Base-by-base conservation (phyloP, 2,888 invertebrate genomes). In the Ernsta delagoae region DNA sequence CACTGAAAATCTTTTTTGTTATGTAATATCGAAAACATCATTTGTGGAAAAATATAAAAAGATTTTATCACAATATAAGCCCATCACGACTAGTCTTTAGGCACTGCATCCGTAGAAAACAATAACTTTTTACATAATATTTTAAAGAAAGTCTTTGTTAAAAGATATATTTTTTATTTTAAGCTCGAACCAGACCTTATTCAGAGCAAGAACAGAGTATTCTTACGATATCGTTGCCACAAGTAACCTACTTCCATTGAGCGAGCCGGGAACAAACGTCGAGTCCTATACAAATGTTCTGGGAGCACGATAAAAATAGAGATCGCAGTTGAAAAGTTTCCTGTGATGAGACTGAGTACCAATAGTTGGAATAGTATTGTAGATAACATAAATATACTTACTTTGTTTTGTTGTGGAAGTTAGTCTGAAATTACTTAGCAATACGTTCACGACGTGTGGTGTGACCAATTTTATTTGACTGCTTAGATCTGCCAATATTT, bases 231-330 rank as follows among this genome's bases (percentile, higher is more conserved):
- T 34, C 54, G n/a, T 54, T 48, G 54, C 45, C 54, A 61, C 68
- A 61, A 68, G 45, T 68, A 62, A 68, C 68, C 68, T 62, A 68
- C 34, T 68, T 68, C 61, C 54, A 56, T 61, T 45, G 61, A 67
- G 45, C 54, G 45, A 61, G 61, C 36, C 54, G 60, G 43, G 61
- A 67, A 67, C 61, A 67, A 67, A 67, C 56, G 61, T 67, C 43
- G 61, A 31, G 34, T 48, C 45, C 36, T 41, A 67, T 61, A 67
- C 41, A 60, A 59, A 60, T 54, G 66, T 60, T 31, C 59, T 54
- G 36, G 61, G 24, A 31, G 50, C 34, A 59, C 60, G 60, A 61
- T 67, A 67, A 61, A 67, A 67, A 67, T 59, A 39, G 16, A 31
- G 39, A 50, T 50, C 54, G 63, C 11, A 11, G 62, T 54, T 63